Evolutionary conservation across 2,888 invertebrate species (phyloP).

Genomic region (Scelioninae gen. 2): DNA sequence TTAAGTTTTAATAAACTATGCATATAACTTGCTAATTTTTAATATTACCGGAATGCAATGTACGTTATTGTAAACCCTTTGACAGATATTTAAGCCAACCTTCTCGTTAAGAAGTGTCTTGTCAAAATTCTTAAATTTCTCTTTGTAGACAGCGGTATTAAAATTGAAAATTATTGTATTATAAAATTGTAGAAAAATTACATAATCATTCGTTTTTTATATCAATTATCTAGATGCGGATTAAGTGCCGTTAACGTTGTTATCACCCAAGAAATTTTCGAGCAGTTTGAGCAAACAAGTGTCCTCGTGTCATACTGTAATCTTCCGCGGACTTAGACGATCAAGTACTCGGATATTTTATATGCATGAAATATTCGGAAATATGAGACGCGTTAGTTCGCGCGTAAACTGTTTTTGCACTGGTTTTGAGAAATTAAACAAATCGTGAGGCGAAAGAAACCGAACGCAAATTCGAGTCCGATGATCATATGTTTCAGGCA

Average conservation of each 20-base stretch:
- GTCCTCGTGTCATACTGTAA: constrained; percentile 55
- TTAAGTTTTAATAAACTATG: too few species aligned
- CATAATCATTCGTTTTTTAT: constrained; percentile 38
- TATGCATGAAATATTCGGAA: constrained; percentile 64
- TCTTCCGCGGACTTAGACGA: constrained; percentile 65
- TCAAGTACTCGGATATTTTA: constrained; percentile 68
- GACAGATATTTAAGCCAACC: too few species aligned
- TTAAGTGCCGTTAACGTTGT: constrained; percentile 53
- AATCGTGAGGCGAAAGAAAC: constrained; percentile 27
- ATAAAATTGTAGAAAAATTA: constrained; percentile 20
- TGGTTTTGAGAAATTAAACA: constrained; percentile 57
- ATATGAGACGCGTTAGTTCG: constrained; percentile 40
- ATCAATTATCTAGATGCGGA: constrained; percentile 44
- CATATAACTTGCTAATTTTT: too few species aligned
- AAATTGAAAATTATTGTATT: not conserved
- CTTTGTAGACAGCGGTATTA: not conserved
- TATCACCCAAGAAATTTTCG: constrained; percentile 58
- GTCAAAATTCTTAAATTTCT: too few species aligned
- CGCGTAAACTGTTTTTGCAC: constrained; percentile 43
- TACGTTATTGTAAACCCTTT: too few species aligned
- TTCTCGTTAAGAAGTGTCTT: too few species aligned
- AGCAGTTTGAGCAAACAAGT: constrained; percentile 59
- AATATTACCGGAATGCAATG: too few species aligned
- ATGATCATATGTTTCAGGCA: constrained; percentile 12
- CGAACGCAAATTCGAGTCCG: constrained; percentile 4